Base-by-base conservation (phyloP, 1,140 invertebrate genomes). In the Hyphantria cunea region DNA sequence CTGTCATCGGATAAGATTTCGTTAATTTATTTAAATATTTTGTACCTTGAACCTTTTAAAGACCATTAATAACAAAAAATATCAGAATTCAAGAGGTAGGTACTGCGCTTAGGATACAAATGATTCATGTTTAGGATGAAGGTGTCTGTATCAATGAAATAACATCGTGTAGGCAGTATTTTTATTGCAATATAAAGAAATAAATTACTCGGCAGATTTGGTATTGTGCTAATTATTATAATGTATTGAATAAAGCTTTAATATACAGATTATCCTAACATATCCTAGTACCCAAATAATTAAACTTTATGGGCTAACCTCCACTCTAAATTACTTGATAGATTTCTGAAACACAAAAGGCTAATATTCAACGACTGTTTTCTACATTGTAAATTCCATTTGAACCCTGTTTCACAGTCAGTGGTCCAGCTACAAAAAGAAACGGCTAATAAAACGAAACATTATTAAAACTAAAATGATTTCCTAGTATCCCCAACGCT, bases 101-200 rank as follows among this genome's bases (percentile, higher is more conserved):
- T 49, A 47, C 37, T 12, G 4, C 17, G 44, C 56, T 52, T 45
- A 44, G 54, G 54, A 58, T 45, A 42, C 54, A 45, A 51, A 64
- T 64, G 63, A 65, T 58, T 65, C 63, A 65, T 32, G 39, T 58
- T 58, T 50, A 58, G 49, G 44, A 48, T 47, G 54, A 58, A 52
- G 63, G 63, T 58, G 63, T 56, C 13, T 32, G 62, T 58, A 58
- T 58, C 49, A 56, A 64, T 56, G 53, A 25, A 63, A 54, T 49
- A 44, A 59, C 55, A 50, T 33, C 54, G 45, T 55, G 53, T 55
- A 55, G 53, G 53, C 44, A 55, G 53, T 33, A 41, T 55, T 55
- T 55, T 55, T 55, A 55, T 55, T 55, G 53, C 53, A 55, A 55
- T 6, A 55, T 55, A 55, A 55, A 55, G 41, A 55, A 55, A 55